Evolutionary conservation across 2,113 vertebrate species (phyloP).

Genomic region (Paedocypris sp.): DNA sequence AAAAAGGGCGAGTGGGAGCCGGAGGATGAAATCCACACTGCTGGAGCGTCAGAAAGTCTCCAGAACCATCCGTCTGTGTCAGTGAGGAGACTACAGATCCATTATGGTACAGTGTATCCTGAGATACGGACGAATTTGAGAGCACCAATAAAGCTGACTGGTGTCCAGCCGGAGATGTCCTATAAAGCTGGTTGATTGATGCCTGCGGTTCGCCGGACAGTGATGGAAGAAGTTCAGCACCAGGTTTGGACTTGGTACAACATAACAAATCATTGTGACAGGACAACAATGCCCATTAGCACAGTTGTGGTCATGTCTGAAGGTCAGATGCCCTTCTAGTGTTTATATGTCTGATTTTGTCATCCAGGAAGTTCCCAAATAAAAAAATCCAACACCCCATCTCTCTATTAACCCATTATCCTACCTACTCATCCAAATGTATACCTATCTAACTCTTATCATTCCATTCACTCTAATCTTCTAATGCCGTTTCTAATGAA

Average conservation of each 20-base stretch:
- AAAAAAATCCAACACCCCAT: no score
- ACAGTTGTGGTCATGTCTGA: slow-evolving; percentile 31
- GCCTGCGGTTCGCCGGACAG: slow-evolving; percentile 5
- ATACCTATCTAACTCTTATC: no score
- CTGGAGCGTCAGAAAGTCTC: neutral
- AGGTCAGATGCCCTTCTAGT: slow-evolving; percentile 19
- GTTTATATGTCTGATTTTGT: no score
- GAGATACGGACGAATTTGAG: slow-evolving; percentile 11
- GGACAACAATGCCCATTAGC: slow-evolving; percentile 21
- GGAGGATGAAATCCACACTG: neutral
- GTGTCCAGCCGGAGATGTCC: neutral
- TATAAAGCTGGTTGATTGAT: slow-evolving; percentile 8
- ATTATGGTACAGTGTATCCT: neutral
- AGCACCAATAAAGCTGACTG: slow-evolving; percentile 7
- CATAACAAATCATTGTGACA: slow-evolving; percentile 3
- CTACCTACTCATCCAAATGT: no score
- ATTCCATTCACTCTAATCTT: no score
- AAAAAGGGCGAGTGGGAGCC: neutral
- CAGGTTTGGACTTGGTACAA: slow-evolving; percentile 7
- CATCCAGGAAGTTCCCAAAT: no score
- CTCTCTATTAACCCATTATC: no score
- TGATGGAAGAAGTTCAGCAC: neutral
- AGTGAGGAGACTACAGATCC: neutral
- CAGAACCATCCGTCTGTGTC: neutral
- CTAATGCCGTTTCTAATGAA: no score